Evolutionary conservation across 2,797 vertebrate species (phyloP).

Genomic region (Semaprochilodus insignis): DNA sequence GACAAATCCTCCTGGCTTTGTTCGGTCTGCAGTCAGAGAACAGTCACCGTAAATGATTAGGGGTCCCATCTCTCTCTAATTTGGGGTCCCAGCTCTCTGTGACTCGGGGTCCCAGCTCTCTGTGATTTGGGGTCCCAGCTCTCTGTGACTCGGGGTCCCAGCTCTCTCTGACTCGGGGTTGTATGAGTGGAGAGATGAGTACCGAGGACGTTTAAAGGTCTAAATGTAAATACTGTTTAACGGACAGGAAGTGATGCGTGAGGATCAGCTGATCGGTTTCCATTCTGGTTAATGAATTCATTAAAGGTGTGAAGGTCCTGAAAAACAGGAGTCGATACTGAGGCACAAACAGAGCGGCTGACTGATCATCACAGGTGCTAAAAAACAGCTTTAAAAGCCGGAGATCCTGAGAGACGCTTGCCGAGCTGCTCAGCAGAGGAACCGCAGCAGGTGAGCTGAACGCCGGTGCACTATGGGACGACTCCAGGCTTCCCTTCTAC

Average conservation of each 20-base stretch:
- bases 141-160: too few species aligned
- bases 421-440: neutral
- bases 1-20: too few species aligned
- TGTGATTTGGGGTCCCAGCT: too few species aligned
- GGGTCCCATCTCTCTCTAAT: too few species aligned
- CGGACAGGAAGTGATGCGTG: neutral
- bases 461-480: slow-evolving; percentile 62
- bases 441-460: neutral
- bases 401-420: neutral
- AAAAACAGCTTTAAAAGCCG: slow-evolving; percentile 63
- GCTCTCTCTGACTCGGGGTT: too few species aligned
- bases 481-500: slow-evolving; percentile 48
- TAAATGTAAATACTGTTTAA: neutral
- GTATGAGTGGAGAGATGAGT: too few species aligned
- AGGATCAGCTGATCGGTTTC: neutral
- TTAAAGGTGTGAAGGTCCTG: slow-evolving; percentile 54
- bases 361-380: slow-evolving; percentile 73
- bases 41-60: too few species aligned
- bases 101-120: too few species aligned
- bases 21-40: too few species aligned
- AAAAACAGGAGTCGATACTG: slow-evolving; percentile 45
- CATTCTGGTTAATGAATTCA: neutral
- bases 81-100: too few species aligned
- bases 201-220: neutral
- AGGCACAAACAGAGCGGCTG: slow-evolving; percentile 67